Conservation (phyloP, 2,888 invertebrate species). For the Rhamphomyia laevipes region DNA sequence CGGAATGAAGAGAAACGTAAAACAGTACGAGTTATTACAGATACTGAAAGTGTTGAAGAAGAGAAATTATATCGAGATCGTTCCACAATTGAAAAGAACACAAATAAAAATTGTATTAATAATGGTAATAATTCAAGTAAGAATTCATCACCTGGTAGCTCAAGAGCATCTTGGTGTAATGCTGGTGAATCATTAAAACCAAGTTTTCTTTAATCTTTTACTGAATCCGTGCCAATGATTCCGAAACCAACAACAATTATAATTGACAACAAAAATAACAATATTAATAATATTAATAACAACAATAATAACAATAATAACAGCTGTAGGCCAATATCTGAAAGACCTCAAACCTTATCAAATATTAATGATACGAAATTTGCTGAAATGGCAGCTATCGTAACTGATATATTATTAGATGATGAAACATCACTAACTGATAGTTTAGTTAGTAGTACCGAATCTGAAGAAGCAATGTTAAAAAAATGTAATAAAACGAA, state of each 20-base stretch:
- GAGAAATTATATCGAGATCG: constrained; percentile 55
- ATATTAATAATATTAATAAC: neutral
- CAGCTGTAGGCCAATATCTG: constrained; percentile 9
- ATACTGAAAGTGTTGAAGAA: constrained; percentile 48
- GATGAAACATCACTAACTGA: constrained; percentile 78
- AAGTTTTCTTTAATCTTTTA: constrained; percentile 27
- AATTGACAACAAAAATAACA: neutral
- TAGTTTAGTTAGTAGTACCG: constrained; percentile 48
- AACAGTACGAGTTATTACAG: constrained; percentile 19
- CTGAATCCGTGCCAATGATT: constrained; percentile 14
- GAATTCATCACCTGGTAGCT: constrained; percentile 28
- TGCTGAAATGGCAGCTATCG: constrained; percentile 57
- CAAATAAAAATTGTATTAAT: constrained; percentile 19
- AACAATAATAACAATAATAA: too few relatives aligned
- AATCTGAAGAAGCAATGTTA: constrained; percentile 28
- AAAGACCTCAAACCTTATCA: constrained; percentile 28
- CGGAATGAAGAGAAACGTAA: neutral
- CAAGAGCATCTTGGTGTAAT: constrained; percentile 36
- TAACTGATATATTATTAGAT: constrained; percentile 57
- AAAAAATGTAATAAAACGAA: constrained; percentile 27
- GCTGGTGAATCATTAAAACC: constrained; percentile 52
- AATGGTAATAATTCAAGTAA: constrained; percentile 19
- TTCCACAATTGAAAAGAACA: constrained; percentile 41
- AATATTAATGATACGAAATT: constrained; percentile 45
- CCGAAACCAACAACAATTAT: constrained; percentile 11